Conservation (phyloP, 2,113 vertebrate genomes). For the Gavialis gangeticus region DNA sequence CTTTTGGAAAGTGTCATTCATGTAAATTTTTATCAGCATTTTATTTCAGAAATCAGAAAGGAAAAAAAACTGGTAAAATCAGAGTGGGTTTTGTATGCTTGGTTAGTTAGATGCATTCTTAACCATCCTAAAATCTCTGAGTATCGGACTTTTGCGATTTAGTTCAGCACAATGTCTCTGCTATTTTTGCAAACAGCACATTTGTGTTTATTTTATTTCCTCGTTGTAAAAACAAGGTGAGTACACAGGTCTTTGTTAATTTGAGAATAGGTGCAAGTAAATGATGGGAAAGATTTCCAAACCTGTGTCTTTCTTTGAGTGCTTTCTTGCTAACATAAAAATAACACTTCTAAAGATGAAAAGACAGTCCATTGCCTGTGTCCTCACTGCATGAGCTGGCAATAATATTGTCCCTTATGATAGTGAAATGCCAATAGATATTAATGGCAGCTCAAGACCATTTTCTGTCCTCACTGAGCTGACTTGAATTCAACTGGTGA, state of each 20-base stretch:
- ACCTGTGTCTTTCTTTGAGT: neutral
- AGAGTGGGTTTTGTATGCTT: neutral
- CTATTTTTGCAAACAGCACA: neutral
- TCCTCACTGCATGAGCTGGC: neutral
- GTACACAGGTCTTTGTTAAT: neutral
- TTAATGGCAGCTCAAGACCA: neutral
- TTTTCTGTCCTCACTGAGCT: neutral
- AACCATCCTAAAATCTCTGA: neutral
- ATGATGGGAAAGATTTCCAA: neutral
- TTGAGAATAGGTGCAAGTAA: neutral
- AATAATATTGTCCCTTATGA: neutral
- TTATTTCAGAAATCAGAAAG: neutral
- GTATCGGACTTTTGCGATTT: neutral
- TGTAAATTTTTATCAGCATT: neutral
- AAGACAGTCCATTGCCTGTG: neutral
- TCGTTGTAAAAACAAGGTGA: neutral
- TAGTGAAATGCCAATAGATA: neutral
- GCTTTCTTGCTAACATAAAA: neutral
- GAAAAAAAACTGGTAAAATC: neutral
- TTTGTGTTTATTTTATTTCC: neutral
- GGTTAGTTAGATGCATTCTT: rapidly evolving
- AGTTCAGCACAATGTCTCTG: neutral
- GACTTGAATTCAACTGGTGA: neutral
- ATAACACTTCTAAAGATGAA: neutral
- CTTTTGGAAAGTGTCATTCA: rapidly evolving